phyloP scores from a whole-genome alignment of 2,113 vertebrate genomes.

The Donacobius atricapilla region DNA sequence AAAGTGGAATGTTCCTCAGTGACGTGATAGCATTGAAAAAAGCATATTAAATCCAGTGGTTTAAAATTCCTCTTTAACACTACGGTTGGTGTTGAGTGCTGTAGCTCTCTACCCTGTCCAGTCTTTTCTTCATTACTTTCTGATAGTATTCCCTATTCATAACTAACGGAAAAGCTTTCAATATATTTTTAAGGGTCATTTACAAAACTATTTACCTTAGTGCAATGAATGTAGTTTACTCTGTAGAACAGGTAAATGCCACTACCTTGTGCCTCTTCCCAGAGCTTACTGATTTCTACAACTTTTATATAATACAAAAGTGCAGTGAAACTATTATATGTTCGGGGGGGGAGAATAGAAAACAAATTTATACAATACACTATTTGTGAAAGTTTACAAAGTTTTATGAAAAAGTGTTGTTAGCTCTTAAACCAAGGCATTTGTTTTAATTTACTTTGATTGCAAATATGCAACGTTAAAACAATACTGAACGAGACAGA shows the following conservation, averaged over 20 bases:
- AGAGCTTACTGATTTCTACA: neutral
- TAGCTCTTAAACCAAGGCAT: neutral
- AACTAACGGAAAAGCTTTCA: neutral
- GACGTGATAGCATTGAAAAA: neutral
- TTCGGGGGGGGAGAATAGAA: neutral
- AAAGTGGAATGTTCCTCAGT: neutral
- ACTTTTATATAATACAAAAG: neutral
- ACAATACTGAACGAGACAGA: neutral
- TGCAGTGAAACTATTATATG: neutral
- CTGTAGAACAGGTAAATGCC: neutral
- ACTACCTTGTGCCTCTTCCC: neutral
- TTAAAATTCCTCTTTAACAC: neutral
- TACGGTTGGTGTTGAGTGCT: neutral
- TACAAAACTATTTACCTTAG: neutral
- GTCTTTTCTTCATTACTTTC: neutral
- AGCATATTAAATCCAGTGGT: neutral
- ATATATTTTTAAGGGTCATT: neutral
- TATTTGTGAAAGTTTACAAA: neutral
- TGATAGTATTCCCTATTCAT: neutral
- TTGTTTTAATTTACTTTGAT: neutral
- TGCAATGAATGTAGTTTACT: neutral
- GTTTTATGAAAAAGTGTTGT: neutral
- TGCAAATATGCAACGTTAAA: neutral
- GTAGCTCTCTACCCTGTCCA: neutral
- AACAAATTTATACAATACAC: neutral